Conservation (phyloP, 2,888 invertebrate species). For the Acanthosepion lycidas region DNA sequence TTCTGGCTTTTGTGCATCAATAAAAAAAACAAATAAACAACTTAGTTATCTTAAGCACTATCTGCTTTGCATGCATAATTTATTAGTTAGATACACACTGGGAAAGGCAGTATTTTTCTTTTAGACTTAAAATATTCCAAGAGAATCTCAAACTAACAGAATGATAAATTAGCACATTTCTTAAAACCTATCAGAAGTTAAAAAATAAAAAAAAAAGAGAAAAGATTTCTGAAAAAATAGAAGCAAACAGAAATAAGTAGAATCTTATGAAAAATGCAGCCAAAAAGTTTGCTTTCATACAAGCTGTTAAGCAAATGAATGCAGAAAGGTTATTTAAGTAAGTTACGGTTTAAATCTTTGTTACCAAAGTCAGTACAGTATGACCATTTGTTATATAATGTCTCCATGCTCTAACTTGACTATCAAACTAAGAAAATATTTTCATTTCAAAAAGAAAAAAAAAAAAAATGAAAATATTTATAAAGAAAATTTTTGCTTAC, state of each 20-base stretch:
- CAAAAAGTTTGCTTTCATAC: background rate
- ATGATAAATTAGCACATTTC: background rate
- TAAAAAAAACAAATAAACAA: background rate
- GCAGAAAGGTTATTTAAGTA: background rate
- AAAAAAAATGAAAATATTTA: no score
- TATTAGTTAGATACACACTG: background rate
- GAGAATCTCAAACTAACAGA: background rate
- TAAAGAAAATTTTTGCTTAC: no score
- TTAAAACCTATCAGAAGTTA: background rate
- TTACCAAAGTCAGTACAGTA: background rate
- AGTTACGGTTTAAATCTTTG: background rate
- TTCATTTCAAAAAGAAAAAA: no score
- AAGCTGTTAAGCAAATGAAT: background rate
- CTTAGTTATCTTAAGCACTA: background rate
- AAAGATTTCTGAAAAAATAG: background rate
- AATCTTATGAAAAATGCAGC: constrained; percentile 2
- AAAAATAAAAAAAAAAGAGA: background rate
- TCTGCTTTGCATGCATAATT: constrained; percentile 1
- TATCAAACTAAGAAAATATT: no score
- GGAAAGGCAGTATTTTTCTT: background rate
- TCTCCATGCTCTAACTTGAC: background rate
- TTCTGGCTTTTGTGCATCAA: background rate
- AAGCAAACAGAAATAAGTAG: background rate
- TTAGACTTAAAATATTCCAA: background rate
- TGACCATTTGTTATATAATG: background rate